These are phyloP conservation scores for Grammomys dolichurus DNA, from an alignment of 2,113 vertebrate genomes.

Conservation along the genomic window DNA sequence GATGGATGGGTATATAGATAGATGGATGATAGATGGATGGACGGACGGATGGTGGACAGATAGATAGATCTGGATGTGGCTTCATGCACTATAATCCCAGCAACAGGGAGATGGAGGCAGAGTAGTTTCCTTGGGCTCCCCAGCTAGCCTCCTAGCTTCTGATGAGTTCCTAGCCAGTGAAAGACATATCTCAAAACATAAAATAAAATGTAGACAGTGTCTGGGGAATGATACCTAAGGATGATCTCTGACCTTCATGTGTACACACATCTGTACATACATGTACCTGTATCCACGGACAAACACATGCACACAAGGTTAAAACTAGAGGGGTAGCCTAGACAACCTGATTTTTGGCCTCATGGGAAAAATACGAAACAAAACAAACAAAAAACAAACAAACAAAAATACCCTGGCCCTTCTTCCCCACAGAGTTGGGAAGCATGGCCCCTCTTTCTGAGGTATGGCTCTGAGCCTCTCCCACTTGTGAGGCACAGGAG, in stretches of 20 bases:
- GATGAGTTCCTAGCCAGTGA: background rate
- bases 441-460: background rate
- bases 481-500: background rate
- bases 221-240: background rate
- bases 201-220: background rate
- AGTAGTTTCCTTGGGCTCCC: background rate
- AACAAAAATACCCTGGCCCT: background rate
- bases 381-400: background rate
- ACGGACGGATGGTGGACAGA: background rate
- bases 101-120: background rate
- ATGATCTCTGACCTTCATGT: background rate
- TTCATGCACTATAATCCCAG: background rate
- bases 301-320: background rate
- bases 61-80: background rate
- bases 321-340: background rate
- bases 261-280: background rate
- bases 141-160: background rate
- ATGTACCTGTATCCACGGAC: background rate
- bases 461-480: background rate
- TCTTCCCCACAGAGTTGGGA: background rate
- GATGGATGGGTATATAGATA: background rate
- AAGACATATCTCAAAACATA: background rate
- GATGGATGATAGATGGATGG: background rate
- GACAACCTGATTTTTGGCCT: background rate
- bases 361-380: background rate